phyloP scores from a whole-genome alignment of 2,797 vertebrate genomes.

The Novumbra hubbsi region DNA sequence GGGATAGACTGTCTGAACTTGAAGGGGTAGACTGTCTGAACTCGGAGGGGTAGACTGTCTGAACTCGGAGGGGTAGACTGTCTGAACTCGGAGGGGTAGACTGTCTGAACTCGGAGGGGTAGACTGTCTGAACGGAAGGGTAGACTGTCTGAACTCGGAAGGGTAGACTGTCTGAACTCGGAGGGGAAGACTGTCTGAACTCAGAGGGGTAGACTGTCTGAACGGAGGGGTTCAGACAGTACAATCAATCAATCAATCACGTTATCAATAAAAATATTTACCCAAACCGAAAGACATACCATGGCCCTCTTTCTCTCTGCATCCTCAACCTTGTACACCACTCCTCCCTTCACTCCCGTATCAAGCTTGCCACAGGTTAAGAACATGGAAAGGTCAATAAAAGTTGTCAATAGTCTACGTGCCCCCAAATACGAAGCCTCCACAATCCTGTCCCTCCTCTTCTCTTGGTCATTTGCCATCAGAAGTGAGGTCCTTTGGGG shows the following conservation, averaged over 20 bases:
- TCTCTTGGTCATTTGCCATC: background rate
- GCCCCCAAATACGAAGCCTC: constrained; percentile 55
- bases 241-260: constrained; percentile 34
- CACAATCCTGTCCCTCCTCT: background rate
- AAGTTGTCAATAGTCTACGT: constrained; percentile 56
- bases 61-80: too few relatives aligned
- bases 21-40: too few relatives aligned
- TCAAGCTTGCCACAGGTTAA: background rate
- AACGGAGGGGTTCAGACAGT: too few relatives aligned
- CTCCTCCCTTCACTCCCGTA: constrained; percentile 31
- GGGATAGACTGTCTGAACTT: too few relatives aligned
- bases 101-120: too few relatives aligned
- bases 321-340: constrained; percentile 8
- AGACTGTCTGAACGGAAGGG: constrained; percentile 34
- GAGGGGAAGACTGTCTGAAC: constrained; percentile 37
- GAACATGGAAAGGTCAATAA: constrained; percentile 5
- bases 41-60: too few relatives aligned
- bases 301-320: constrained; percentile 20
- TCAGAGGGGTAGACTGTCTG: constrained; percentile 51
- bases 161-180: too few relatives aligned
- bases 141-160: too few relatives aligned
- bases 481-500: constrained; percentile 5
- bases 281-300: constrained; percentile 42
- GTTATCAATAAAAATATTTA: constrained; percentile 67
- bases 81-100: constrained; percentile 34